A percentile compares a stretch with the other conserved stretches of the same genome.
phyloP scores from a whole-genome alignment of 2,888 invertebrate genomes.

The Neocrepidodera transversa region DNA sequence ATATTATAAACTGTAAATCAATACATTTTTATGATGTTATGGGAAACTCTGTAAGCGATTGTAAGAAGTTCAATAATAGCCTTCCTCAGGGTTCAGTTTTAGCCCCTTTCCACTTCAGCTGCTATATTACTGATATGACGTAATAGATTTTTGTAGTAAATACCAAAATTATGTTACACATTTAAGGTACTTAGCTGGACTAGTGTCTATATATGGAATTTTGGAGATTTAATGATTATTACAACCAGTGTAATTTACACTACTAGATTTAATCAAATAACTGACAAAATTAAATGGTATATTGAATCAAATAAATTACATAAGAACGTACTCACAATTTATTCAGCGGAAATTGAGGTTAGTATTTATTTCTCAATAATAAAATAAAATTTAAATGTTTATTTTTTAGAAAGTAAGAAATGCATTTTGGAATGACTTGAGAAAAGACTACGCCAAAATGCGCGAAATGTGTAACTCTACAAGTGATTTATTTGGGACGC shows the following conservation, averaged over 20 bases:
- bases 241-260: conserved; percentile 5
- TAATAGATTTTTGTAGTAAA: too few relatives aligned
- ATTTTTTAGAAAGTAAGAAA: conserved; percentile 1
- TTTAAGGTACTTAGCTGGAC: conserved; percentile 1
- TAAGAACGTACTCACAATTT: neutral
- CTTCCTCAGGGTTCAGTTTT: too few relatives aligned
- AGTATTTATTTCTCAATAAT: too few relatives aligned
- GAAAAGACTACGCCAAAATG: conserved; percentile 1
- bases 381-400: too few relatives aligned
- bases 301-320: neutral
- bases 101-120: too few relatives aligned
- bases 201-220: neutral
- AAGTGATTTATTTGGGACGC: neutral
- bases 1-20: too few relatives aligned
- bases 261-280: conserved; percentile 7
- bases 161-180: neutral
- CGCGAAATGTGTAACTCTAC: neutral
- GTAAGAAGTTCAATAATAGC: too few relatives aligned
- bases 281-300: conserved; percentile 10
- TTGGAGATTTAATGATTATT: conserved; percentile 5
- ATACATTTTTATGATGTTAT: too few relatives aligned
- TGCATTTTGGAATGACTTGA: conserved; percentile 6
- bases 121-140: too few relatives aligned
- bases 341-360: conserved; percentile 5
- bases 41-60: too few relatives aligned